phyloP scores from a whole-genome alignment of 2,888 invertebrate species.

The Cataglyphis albicans region DNA sequence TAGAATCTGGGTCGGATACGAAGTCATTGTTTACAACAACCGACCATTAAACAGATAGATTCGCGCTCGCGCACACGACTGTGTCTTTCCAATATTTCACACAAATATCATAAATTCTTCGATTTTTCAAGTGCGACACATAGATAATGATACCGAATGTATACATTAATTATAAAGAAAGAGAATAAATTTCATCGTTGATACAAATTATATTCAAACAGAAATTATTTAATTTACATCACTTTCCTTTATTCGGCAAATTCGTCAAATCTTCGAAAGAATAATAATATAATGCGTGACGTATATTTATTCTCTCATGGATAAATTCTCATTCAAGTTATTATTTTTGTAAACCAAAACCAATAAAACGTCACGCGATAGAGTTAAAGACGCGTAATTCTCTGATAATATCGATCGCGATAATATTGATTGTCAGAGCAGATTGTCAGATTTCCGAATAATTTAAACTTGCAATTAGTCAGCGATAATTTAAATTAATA shows the following conservation, averaged over 20 bases:
- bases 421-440: slow-evolving; percentile 10
- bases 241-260: slow-evolving; percentile 10
- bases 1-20: slow-evolving; percentile 84
- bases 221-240: neutral
- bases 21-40: slow-evolving; percentile 83
- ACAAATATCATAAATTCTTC: neutral
- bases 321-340: slow-evolving; percentile 56
- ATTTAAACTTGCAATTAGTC: neutral
- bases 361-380: slow-evolving; percentile 45
- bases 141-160: too few relatives aligned
- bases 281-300: slow-evolving; percentile 54
- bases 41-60: slow-evolving; percentile 66
- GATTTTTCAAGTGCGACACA: neutral
- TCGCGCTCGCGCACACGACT: slow-evolving; percentile 28
- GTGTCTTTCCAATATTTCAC: slow-evolving; percentile 24
- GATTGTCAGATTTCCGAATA: neutral
- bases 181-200: neutral
- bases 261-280: slow-evolving; percentile 47
- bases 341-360: slow-evolving; percentile 60
- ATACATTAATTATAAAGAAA: neutral
- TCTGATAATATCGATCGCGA: slow-evolving; percentile 5
- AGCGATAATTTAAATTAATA: neutral
- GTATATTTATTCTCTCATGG: slow-evolving; percentile 50
- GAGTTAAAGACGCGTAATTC: slow-evolving; percentile 28
- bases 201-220: slow-evolving; percentile 1